Evolutionary conservation across 92 coral and sea anemone species (phyloP).

Genomic region (Paragorgia papillata): DNA sequence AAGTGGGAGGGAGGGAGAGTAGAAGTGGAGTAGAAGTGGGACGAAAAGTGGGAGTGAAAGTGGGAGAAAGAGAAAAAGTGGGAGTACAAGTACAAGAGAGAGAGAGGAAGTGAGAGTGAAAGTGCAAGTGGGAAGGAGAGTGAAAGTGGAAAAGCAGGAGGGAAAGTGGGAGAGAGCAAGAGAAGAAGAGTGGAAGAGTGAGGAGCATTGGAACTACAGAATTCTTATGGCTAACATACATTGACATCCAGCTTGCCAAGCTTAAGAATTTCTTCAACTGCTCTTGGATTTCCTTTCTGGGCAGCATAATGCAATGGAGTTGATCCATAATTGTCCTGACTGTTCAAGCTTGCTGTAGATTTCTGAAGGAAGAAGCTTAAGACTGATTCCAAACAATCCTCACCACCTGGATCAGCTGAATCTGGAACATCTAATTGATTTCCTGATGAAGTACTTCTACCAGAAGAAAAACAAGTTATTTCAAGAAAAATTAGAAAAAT

Average conservation of each 20-base stretch:
- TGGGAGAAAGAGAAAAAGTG: too few relatives aligned
- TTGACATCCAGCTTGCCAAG: conserved; percentile 63
- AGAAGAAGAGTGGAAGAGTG: too few relatives aligned
- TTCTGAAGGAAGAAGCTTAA: conserved; percentile 57
- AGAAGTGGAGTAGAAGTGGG: too few relatives aligned
- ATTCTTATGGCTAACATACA: too few relatives aligned
- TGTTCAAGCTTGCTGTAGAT: conserved; percentile 56
- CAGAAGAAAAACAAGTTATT: background rate
- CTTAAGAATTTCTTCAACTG: conserved; percentile 68
- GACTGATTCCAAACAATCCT: conserved; percentile 61
- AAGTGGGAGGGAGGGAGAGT: too few relatives aligned
- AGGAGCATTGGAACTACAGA: too few relatives aligned
- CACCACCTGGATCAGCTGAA: conserved; percentile 54
- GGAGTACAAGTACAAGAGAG: too few relatives aligned
- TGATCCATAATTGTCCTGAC: conserved; percentile 75
- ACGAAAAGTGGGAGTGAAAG: too few relatives aligned
- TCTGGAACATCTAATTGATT: conserved; percentile 34
- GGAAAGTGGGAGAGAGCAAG: too few relatives aligned
- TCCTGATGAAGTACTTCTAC: background rate
- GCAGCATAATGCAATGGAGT: conserved; percentile 97
- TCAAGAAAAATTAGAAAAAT: background rate
- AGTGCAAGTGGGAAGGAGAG: too few relatives aligned
- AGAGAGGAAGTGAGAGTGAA: too few relatives aligned
- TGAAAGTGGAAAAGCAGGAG: too few relatives aligned
- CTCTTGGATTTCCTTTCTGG: conserved; percentile 68